Base-by-base conservation (phyloP, 1,140 invertebrate genomes). In the Pseudomyrmex pallidus region DNA sequence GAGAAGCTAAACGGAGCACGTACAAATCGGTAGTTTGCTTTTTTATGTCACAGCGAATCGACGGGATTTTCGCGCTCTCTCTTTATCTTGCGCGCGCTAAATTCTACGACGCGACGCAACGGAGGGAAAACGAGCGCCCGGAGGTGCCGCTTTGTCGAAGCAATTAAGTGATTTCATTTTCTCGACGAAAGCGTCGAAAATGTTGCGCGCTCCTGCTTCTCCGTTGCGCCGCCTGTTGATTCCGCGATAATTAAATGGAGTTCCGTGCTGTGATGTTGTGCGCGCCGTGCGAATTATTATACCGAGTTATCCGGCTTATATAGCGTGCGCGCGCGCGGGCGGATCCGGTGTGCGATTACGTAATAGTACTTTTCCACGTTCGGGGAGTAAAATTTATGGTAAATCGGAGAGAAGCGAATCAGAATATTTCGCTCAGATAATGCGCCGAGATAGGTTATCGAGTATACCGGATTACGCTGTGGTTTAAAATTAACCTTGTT, bases 91-190 rank as follows among this genome's bases (percentile, higher is more conserved):
- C 76, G 76, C 35, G 35, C 35, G 35, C 35, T 35, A 35, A 35
- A 35, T 35, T 35, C 35, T 35, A 7, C 35, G 70, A 70, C 70
- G 57, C 17, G 57, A 35, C 76, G 74, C 64, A 50, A 57, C 35
- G 76, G 54, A 52, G 44, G 64, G 70, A 62, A 83, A 87, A 87
- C 78, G 78, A 87, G 72, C 82, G 54, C n/a, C 35, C 82, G 54
- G 56, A 44, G 72, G 35, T 54, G 52, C 64, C 52, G 64, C 76
- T 78, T 78, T 78, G 76, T 78, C 63, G 64, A 70, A 52, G 20
- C 70, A 78, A 78, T 78, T 78, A 78, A 78, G 76, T 78, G 76
- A 78, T 78, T 78, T 78, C 76, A 78, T 78, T 78, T 78, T 78
- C 76, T 78, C 76, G 76, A 78, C 76, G 76, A 78, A 78, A 78